Percentiles rank a stretch among this genome's conserved stretches.
Conservation (phyloP, 2,888 invertebrate species). For the Hydroisotoma schaefferi region DNA sequence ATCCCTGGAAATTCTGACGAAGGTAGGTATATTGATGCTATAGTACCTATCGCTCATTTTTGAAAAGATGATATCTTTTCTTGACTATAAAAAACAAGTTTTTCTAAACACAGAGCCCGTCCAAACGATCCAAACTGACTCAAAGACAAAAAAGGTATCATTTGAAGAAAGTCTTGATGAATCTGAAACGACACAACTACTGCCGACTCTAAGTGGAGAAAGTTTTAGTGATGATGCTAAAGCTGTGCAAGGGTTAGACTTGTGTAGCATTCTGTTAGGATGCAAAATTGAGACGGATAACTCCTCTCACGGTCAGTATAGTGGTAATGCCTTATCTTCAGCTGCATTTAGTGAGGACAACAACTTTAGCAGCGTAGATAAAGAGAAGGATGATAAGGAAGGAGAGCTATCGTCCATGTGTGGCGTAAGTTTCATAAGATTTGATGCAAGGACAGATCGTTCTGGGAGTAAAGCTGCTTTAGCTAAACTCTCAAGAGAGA, state of each 20-base stretch:
- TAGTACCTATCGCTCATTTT: too few species aligned
- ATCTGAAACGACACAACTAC: neutral
- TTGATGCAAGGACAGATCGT: conserved; percentile 36
- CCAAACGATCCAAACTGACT: neutral
- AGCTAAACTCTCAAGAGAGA: conserved; percentile 14
- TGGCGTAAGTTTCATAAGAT: conserved; percentile 31
- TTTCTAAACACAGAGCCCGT: too few species aligned
- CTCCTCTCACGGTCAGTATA: neutral
- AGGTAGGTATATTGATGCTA: too few species aligned
- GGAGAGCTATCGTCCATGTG: neutral
- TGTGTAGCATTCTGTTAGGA: conserved; percentile 41
- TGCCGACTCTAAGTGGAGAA: too few species aligned
- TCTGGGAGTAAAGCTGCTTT: conserved; percentile 33
- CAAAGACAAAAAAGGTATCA: neutral
- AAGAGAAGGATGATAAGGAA: neutral
- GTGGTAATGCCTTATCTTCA: neutral
- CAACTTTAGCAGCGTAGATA: neutral
- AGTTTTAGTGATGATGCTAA: neutral
- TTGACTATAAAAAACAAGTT: too few species aligned
- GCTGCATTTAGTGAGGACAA: too few species aligned
- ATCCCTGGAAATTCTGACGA: conserved; percentile 40
- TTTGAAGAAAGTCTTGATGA: too few species aligned
- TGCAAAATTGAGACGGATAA: conserved; percentile 17
- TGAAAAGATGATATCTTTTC: too few species aligned
- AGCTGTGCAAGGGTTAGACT: conserved; percentile 41